Evolutionary conservation across 2,888 invertebrate species (phyloP).

Genomic region (Drosophila demipolita): DNA sequence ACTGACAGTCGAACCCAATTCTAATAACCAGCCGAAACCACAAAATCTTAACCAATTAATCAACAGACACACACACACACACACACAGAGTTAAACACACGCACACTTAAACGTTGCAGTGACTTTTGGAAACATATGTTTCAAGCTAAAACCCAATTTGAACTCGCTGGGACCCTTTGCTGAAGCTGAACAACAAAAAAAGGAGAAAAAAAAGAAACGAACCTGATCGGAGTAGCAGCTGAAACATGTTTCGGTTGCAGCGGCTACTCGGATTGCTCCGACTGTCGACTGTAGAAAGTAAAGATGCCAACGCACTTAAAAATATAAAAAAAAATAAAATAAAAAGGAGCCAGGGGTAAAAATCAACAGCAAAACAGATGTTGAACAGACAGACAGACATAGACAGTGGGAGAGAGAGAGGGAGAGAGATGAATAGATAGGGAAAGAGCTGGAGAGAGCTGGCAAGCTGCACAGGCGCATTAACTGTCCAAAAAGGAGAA

Average conservation of each 20-base stretch:
- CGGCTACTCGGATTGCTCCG: constrained; percentile 40
- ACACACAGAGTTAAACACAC: constrained; percentile 19
- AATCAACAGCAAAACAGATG: constrained; percentile 74
- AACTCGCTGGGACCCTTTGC: constrained; percentile 46
- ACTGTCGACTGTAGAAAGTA: constrained; percentile 59
- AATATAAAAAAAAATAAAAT: constrained; percentile 15
- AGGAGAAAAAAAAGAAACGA: constrained; percentile 40
- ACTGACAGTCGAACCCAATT: constrained; percentile 30
- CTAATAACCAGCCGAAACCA: constrained; percentile 44
- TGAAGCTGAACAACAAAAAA: constrained; percentile 18
- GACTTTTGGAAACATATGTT: constrained; percentile 70
- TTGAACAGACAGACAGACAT: constrained; percentile 64
- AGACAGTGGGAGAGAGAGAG: neutral
- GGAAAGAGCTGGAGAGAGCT: constrained; percentile 10
- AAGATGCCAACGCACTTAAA: constrained; percentile 71
- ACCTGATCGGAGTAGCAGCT: constrained; percentile 71
- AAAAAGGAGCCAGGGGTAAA: constrained; percentile 53
- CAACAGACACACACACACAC: constrained; percentile 39
- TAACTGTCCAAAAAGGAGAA: constrained; percentile 58
- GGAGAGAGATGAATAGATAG: neutral
- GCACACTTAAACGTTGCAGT: constrained; percentile 2
- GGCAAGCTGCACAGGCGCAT: constrained; percentile 48
- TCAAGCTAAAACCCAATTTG: constrained; percentile 43
- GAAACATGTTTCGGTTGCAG: constrained; percentile 68
- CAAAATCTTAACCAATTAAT: constrained; percentile 76